Evolutionary conservation across 2,888 invertebrate genomes (phyloP).

Genomic region (Melitaea athalia): DNA sequence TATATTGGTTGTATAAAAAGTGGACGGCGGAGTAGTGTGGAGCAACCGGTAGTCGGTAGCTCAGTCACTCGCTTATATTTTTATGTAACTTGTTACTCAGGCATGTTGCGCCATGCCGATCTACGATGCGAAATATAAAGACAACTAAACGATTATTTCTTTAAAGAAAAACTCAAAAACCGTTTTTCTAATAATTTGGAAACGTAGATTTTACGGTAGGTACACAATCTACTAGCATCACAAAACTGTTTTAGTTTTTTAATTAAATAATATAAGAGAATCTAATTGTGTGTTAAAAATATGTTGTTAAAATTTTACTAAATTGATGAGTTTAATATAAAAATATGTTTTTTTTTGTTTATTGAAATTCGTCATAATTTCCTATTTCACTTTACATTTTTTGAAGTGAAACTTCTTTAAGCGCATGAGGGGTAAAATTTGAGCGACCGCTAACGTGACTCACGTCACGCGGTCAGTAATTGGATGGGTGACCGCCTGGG

Average conservation of each 20-base stretch:
- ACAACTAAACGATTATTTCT: constrained; percentile 2
- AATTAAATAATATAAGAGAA: not conserved
- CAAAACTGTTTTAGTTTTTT: not conserved
- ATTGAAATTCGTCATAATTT: not conserved
- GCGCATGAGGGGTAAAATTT: too few species aligned
- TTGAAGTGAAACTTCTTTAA: too few species aligned
- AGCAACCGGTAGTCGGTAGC: constrained; percentile 63
- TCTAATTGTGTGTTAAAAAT: too few species aligned
- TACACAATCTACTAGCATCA: not conserved
- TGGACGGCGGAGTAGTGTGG: constrained; percentile 50
- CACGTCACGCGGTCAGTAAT: too few species aligned
- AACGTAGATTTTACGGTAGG: not conserved
- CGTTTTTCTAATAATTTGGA: not conserved
- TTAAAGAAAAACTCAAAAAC: constrained; percentile 8
- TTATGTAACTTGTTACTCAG: constrained; percentile 69
- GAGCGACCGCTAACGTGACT: too few species aligned
- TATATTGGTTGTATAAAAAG: constrained; percentile 47
- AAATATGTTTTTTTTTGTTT: not conserved
- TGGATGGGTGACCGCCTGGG: too few species aligned
- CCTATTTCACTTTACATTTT: too few species aligned
- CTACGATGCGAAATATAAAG: constrained; percentile 29
- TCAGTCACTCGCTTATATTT: constrained; percentile 59
- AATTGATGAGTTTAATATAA: too few species aligned
- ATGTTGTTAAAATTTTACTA: too few species aligned
- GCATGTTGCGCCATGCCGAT: constrained; percentile 54